phyloP scores from a whole-genome alignment of 1,140 invertebrate genomes.

The Platorchestia sp. region DNA sequence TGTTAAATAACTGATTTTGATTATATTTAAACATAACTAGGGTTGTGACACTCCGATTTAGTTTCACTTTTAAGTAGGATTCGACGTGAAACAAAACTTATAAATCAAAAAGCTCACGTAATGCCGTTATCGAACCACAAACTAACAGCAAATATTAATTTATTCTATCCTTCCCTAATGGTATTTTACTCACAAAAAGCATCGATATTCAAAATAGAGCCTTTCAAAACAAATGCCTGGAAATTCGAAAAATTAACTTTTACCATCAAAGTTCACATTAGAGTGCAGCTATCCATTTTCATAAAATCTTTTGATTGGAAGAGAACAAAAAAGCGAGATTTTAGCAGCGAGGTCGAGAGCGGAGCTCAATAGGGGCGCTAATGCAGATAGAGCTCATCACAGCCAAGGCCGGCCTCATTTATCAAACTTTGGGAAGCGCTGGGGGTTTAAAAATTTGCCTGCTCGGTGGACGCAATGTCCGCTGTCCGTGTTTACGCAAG shows the following conservation, averaged over 20 bases:
- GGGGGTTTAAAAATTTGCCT: neutral
- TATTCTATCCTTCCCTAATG: too few species aligned
- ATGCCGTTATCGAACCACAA: too few species aligned
- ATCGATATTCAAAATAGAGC: too few species aligned
- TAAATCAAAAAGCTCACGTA: too few species aligned
- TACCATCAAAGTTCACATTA: neutral
- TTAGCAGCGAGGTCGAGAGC: neutral
- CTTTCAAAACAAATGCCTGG: too few species aligned
- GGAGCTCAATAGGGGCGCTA: neutral
- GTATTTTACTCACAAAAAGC: too few species aligned
- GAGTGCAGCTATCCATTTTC: neutral
- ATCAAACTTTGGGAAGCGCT: conserved; percentile 15
- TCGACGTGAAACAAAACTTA: too few species aligned
- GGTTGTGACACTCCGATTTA: too few species aligned
- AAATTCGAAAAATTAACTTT: neutral
- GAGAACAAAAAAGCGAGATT: neutral
- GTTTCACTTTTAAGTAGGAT: too few species aligned
- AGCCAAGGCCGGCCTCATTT: neutral
- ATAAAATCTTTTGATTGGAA: neutral
- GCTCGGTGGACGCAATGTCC: neutral
- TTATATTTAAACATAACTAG: too few species aligned
- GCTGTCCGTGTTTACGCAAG: neutral
- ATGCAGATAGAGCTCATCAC: conserved; percentile 6
- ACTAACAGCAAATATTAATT: too few species aligned
- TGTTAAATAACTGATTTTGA: too few species aligned